Evolutionary conservation across 2,113 vertebrate species (phyloP).

Genomic region (Neofelis nebulosa): DNA sequence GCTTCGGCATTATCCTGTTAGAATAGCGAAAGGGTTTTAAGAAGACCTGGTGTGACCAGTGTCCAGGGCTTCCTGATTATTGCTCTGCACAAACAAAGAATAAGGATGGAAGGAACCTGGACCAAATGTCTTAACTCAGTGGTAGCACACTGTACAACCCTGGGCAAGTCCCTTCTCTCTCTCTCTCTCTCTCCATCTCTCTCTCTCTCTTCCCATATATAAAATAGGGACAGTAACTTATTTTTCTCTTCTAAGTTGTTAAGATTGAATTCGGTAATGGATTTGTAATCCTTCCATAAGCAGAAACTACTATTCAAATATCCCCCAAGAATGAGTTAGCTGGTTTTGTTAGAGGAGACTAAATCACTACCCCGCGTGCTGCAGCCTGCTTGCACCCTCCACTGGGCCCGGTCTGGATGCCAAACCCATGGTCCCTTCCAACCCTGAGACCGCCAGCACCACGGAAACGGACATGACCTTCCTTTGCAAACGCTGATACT

Average conservation of each 20-base stretch:
- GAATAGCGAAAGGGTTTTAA: not conserved
- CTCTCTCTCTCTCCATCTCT: too few species aligned
- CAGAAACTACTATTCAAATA: not conserved
- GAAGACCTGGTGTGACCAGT: accelerated
- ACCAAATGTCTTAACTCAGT: not conserved
- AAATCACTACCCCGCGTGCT: constrained; percentile 6
- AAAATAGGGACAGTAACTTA: not conserved
- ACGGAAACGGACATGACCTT: not conserved
- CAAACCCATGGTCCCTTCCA: not conserved
- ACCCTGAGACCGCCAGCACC: not conserved
- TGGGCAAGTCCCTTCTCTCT: not conserved
- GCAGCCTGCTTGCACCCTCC: not conserved
- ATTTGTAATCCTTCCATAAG: not conserved
- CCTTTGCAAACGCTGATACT: not conserved
- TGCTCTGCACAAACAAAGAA: not conserved
- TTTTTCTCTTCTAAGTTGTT: not conserved
- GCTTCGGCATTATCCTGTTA: not conserved
- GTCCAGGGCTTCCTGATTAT: not conserved
- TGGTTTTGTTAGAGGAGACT: not conserved
- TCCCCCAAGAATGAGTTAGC: not conserved
- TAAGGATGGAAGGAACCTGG: not conserved
- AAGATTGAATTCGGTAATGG: not conserved
- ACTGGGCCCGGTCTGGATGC: accelerated
- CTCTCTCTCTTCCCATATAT: not conserved
- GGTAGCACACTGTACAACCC: not conserved